phyloP scores from a whole-genome alignment of 2,113 vertebrate species.

The Oriolus oriolus region DNA sequence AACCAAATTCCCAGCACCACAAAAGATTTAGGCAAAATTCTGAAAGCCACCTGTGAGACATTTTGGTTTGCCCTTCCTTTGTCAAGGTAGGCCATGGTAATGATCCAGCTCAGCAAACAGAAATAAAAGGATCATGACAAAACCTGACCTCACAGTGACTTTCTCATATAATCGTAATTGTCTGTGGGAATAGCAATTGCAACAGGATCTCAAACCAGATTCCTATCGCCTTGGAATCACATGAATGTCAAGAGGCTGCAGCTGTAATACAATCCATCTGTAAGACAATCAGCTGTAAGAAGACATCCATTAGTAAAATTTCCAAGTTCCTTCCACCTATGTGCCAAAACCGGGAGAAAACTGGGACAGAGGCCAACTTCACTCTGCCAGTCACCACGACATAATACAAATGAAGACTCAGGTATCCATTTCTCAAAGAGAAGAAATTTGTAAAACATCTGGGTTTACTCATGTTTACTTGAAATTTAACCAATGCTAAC shows the following conservation, averaged over 20 bases:
- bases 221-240: neutral
- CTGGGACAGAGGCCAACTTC: neutral
- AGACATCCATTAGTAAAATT: neutral
- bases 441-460: neutral
- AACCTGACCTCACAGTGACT: neutral
- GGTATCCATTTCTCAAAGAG: neutral
- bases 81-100: neutral
- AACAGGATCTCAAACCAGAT: neutral
- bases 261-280: neutral
- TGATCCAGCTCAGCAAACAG: neutral
- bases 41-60: neutral
- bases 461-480: neutral
- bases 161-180: neutral
- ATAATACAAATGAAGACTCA: neutral
- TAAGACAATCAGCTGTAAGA: too few species aligned
- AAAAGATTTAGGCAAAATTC: neutral
- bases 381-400: neutral
- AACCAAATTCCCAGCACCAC: neutral
- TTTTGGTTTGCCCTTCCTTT: neutral
- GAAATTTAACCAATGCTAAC: neutral
- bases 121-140: neutral
- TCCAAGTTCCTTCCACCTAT: neutral
- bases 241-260: neutral
- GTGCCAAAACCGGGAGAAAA: neutral
- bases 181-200: neutral